Conservation (phyloP, 2,113 vertebrate genomes). For the Panthera tigris region DNA sequence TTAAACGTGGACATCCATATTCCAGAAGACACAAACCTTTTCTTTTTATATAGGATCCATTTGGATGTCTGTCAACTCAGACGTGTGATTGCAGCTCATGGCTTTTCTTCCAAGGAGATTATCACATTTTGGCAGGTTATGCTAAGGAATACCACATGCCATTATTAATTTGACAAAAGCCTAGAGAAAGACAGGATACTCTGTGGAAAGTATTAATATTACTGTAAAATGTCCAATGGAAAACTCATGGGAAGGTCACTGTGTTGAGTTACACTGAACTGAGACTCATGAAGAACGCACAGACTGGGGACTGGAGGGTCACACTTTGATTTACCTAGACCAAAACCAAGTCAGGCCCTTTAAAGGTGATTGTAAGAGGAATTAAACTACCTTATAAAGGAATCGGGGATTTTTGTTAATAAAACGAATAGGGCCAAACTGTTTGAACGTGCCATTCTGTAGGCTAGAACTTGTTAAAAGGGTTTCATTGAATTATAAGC, state of each 20-base stretch:
- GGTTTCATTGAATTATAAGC: conserved; percentile 34
- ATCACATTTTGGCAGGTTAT: conserved; percentile 82
- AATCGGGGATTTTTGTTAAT: background rate
- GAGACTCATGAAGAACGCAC: background rate
- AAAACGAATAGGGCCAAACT: background rate
- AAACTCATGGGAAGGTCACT: background rate
- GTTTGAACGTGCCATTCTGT: background rate
- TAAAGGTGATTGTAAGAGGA: background rate
- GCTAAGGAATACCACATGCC: conserved; percentile 59
- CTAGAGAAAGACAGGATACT: background rate
- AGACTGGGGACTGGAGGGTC: background rate
- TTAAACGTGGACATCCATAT: conserved; percentile 80
- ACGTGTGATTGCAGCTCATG: conserved; percentile 80
- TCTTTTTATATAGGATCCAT: conserved; percentile 80
- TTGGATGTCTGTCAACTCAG: conserved; percentile 82
- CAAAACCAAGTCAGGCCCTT: background rate
- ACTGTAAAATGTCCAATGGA: background rate
- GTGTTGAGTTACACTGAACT: background rate
- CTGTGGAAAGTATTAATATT: background rate
- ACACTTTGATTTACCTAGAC: background rate
- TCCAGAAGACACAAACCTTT: conserved; percentile 76
- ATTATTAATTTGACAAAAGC: conserved; percentile 70
- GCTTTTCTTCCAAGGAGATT: conserved; percentile 76
- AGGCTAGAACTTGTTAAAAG: conserved; percentile 40
- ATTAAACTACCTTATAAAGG: background rate